A percentile compares a stretch with the other conserved stretches of the same genome.
phyloP scores from a whole-genome alignment of 2,888 invertebrate species.

The Nephrotoma flavescens region DNA sequence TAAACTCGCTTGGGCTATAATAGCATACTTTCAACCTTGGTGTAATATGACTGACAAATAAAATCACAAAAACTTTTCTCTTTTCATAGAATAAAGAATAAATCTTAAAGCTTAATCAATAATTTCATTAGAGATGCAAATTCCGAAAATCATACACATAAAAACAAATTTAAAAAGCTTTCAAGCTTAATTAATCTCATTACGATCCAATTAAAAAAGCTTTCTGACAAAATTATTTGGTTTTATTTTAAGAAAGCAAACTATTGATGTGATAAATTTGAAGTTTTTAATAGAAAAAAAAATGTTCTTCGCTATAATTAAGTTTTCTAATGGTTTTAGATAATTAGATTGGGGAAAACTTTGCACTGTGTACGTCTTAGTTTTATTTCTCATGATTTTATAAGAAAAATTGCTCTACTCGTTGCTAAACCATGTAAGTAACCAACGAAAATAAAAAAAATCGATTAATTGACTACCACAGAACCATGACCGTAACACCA shows the following conservation, averaged over 20 bases:
- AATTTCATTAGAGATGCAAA: too few relatives aligned
- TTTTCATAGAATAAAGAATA: too few relatives aligned
- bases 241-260: background rate
- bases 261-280: background rate
- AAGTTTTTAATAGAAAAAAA: background rate
- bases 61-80: too few relatives aligned
- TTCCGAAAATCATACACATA: too few relatives aligned
- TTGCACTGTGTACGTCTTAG: background rate
- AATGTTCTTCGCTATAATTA: background rate
- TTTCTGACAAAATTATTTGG: background rate
- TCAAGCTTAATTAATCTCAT: too few relatives aligned
- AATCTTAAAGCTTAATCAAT: too few relatives aligned
- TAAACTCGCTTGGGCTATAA: too few relatives aligned
- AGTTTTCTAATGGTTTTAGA: background rate
- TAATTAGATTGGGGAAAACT: background rate
- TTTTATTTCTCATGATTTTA: background rate
- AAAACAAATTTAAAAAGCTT: too few relatives aligned
- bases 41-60: too few relatives aligned
- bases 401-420: background rate
- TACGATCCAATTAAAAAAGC: background rate
- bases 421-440: background rate
- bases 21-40: too few relatives aligned
- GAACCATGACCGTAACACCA: background rate
- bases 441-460: background rate
- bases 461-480: background rate